Evolutionary conservation across 2,797 vertebrate species (phyloP), one percentile per base, ranked within the genome.

Genomic region (Enteromius unitaeniatus): DNA sequence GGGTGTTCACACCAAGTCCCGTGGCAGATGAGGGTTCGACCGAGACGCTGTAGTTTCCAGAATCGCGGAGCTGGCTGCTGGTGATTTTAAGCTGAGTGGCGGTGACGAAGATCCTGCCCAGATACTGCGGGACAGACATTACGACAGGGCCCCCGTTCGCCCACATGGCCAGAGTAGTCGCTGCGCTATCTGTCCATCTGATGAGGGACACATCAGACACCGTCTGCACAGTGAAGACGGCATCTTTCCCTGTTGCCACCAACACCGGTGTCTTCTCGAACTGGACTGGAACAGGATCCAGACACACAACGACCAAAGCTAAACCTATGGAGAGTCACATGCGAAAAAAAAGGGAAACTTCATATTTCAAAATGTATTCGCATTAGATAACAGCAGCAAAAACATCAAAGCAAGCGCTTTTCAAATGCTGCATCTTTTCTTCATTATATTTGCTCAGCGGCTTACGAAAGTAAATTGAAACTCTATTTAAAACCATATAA

Each of bases 61-160:
- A 89, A 17, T 96, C 95, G 0, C 14, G 6, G 34, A 94, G 92
- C 79, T 88, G 85, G 73, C 91, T 87, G 7, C 40, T 31, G 9
- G 11, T 62, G 45, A 95, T 94, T 4, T 42, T 88, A 53, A 96
- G 92, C 86, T 93, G 91, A 19, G 84, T 94, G 85, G 89, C 86
- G 0, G 86, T 87, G 87, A 95, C 91, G 86, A 70, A 88, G 87
- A 95, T 7, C 81, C 95, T 84, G 75, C 90, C 92, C 49, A 5
- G 10, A 85, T 92, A 95, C 90, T 94, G 93, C 0, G 82, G 0
- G 4, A 91, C 89, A 0, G 60, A 0, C 19, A 92, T 86, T 0
- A 94, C 0, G 4, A 4, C 0, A 0, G 89, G 0, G 0, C 37
- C 49, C 14, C 55, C 84, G 4, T 69, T 85, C 1, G 21, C 5